Evolutionary conservation across 2,888 invertebrate species (phyloP), one percentile per base, ranked within the genome.

Genomic region (Alloplasta piceator): DNA sequence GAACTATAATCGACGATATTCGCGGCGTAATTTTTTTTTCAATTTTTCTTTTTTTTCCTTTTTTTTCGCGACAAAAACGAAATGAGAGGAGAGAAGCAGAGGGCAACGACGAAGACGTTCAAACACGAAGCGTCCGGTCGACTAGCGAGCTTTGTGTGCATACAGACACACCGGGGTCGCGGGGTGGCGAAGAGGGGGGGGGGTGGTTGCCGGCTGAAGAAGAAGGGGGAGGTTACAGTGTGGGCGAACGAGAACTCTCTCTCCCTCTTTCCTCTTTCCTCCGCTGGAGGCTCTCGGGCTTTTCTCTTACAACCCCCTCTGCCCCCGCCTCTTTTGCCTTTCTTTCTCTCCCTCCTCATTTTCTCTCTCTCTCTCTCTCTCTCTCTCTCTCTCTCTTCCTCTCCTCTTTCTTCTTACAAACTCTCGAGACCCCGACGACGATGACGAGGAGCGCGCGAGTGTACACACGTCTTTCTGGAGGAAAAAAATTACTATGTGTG

Each of bases 121-220:
- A 81, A 81, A 74, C 78, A 81, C 81, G 74, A 78, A 81, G 77
- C 81, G 78, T 81, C 78, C 81, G 78, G 78, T 78, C 81, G 81
- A 81, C 81, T 78, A 81, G 78, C 78, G 81, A 74, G 73, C 78
- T 77, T 70, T 81, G 71, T 80, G 78, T 81, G 78, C 81, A 78
- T 78, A 81, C 80, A 73, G 60, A 60, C 74, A 75, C 67, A 26
- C 67, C 75, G 46, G 75, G 60, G 55, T 39, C 12, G 56, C 26
- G 36, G 50, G 73, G 56, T 55, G 56, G 48, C 36, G 73, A 46
- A 16, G 55, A 3, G 9, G 16, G 4, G 0, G 55, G 55, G 16
- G 60, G 60, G 39, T n/a, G 38, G n/a, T 10, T 14, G 75, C 55
- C 38, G 56, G 39, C 6, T 46, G 48, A 16, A 48, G 50, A 46